phyloP scores from a whole-genome alignment of 2,888 invertebrate genomes.

The Neuroscelio doddi region DNA sequence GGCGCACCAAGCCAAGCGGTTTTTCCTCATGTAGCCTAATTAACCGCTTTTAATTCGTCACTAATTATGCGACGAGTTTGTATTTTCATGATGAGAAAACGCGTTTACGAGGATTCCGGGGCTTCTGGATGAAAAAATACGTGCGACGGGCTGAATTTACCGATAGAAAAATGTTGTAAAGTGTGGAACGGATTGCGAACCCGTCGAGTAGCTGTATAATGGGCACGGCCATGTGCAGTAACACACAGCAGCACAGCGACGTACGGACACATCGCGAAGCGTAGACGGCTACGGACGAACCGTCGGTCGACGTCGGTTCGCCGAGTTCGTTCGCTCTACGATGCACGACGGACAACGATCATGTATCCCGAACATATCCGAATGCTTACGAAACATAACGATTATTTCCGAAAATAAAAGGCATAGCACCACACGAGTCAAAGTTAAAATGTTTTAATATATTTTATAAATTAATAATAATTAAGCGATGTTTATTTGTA shows the following conservation, averaged over 20 bases:
- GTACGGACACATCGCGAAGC: conserved; percentile 46
- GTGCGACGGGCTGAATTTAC: conserved; percentile 28
- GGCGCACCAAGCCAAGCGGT: neutral
- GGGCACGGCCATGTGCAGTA: conserved; percentile 47
- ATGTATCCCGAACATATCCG: conserved; percentile 17
- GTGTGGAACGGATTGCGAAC: conserved; percentile 33
- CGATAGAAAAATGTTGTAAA: conserved; percentile 40
- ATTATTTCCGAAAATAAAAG: too few relatives aligned
- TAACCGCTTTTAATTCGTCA: neutral
- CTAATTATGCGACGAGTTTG: conserved; percentile 2
- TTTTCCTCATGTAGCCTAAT: conserved; percentile 1
- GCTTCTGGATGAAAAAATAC: neutral
- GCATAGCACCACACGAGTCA: too few relatives aligned
- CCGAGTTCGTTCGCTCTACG: conserved; percentile 39
- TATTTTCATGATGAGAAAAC: conserved; percentile 8
- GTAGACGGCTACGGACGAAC: conserved; percentile 43
- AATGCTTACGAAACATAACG: neutral
- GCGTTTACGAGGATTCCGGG: neutral
- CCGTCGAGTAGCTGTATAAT: conserved; percentile 34
- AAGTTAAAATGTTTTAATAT: too few relatives aligned
- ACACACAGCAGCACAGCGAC: conserved; percentile 43
- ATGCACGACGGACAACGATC: conserved; percentile 11
- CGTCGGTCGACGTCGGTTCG: conserved; percentile 43
- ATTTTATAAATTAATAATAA: too few relatives aligned
- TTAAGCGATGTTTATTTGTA: too few relatives aligned